These are phyloP conservation scores for Embiotoca jacksoni DNA, from an alignment of 2,113 vertebrate genomes.

Conservation along the genomic window DNA sequence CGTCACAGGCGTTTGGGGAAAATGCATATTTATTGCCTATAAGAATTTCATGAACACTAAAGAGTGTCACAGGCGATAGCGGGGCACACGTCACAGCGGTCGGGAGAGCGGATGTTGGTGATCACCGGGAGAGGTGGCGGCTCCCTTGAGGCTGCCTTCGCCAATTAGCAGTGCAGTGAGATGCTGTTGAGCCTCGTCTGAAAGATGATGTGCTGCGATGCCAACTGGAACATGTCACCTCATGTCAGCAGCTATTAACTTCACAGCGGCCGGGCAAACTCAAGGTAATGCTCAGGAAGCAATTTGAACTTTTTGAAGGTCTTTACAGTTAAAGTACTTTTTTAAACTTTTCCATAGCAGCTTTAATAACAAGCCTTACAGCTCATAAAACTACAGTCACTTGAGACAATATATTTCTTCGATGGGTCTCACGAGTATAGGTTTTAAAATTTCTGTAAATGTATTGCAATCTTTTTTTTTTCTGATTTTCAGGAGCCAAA, in stretches of 20 bases:
- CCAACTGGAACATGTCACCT: constrained; percentile 66
- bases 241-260: constrained; percentile 34
- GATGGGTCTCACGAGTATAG: not conserved
- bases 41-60: constrained; percentile 83
- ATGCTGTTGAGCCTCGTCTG: constrained; percentile 47
- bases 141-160: constrained; percentile 68
- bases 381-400: not conserved
- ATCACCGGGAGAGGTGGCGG: constrained; percentile 65
- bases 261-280: constrained; percentile 8
- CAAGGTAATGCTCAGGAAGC: constrained; percentile 1
- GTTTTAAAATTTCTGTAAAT: not conserved
- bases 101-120: constrained; percentile 72
- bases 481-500: not conserved
- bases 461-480: not conserved
- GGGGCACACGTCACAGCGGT: constrained; percentile 58
- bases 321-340: constrained; percentile 13
- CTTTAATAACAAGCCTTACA: constrained; percentile 1
- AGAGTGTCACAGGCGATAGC: constrained; percentile 75
- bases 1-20: constrained; percentile 66
- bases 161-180: constrained; percentile 68
- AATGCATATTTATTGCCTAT: constrained; percentile 83
- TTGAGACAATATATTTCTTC: not conserved
- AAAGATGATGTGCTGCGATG: constrained; percentile 38
- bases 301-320: not conserved
- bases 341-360: not conserved